These are phyloP conservation scores for Ceratina japonica DNA, from an alignment of 1,140 invertebrate species.

Conservation along the genomic window DNA sequence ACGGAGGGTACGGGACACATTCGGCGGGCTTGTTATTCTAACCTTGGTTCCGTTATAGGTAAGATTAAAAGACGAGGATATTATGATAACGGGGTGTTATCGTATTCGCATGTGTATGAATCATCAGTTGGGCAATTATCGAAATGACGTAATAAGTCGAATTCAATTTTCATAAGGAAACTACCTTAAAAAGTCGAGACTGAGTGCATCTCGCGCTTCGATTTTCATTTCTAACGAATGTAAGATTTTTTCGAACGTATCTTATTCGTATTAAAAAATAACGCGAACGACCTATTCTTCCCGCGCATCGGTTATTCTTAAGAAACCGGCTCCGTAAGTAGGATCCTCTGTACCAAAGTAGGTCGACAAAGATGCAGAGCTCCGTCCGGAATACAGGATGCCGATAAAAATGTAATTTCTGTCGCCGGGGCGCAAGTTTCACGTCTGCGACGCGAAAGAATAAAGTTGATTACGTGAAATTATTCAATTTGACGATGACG, in stretches of 20 bases:
- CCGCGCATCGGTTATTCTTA: neutral
- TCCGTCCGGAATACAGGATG: neutral
- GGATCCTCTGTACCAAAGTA: no score
- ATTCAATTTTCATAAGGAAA: neutral
- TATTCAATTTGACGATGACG: slow-evolving; percentile 32
- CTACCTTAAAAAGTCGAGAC: neutral
- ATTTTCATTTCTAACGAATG: no score
- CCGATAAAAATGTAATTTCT: slow-evolving; percentile 6
- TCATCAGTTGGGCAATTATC: neutral
- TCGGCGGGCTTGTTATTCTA: no score
- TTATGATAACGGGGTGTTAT: neutral
- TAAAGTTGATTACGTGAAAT: neutral
- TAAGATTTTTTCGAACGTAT: no score
- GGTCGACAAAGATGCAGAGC: neutral
- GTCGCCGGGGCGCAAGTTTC: neutral
- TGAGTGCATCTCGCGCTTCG: no score
- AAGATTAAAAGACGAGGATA: neutral
- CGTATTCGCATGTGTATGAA: neutral
- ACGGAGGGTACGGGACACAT: no score
- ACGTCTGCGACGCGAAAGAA: slow-evolving; percentile 9
- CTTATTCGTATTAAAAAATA: no score
- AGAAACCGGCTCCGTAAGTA: neutral
- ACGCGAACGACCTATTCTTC: no score
- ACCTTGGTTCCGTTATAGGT: neutral
- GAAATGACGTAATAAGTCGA: neutral